These are phyloP conservation scores for Phytoseiulus persimilis DNA, from an alignment of 2,888 invertebrate species.

Conservation along the genomic window DNA sequence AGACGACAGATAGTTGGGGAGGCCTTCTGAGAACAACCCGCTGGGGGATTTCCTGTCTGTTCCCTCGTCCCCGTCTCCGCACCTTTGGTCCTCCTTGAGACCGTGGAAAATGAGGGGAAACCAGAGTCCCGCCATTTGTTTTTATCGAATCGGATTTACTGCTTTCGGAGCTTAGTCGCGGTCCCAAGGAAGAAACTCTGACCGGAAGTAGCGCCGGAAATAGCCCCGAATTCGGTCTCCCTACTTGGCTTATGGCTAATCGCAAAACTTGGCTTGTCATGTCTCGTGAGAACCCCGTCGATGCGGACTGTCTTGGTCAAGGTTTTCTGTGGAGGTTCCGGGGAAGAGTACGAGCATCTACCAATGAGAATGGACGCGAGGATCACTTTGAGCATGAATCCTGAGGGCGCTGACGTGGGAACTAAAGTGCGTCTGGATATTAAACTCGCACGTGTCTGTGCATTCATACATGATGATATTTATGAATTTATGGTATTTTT, in stretches of 20 bases:
- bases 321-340: too few species aligned
- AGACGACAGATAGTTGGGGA: not conserved
- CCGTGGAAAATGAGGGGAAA: not conserved
- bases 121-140: not conserved
- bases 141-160: not conserved
- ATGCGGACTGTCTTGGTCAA: not conserved
- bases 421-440: too few species aligned
- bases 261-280: not conserved
- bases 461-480: too few species aligned
- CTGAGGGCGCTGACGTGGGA: too few species aligned
- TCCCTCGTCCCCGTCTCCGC: not conserved
- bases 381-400: too few species aligned
- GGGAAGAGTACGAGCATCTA: too few species aligned
- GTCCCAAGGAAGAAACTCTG: not conserved
- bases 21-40: not conserved
- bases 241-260: not conserved
- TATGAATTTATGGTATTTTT: too few species aligned
- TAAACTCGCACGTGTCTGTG: too few species aligned
- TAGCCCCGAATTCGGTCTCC: not conserved
- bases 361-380: too few species aligned
- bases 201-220: not conserved
- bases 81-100: too few species aligned
- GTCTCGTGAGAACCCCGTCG: not conserved
- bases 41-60: not conserved
- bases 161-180: not conserved